Conservation (phyloP, 2,113 vertebrate genomes). For the Salminus brasiliensis region DNA sequence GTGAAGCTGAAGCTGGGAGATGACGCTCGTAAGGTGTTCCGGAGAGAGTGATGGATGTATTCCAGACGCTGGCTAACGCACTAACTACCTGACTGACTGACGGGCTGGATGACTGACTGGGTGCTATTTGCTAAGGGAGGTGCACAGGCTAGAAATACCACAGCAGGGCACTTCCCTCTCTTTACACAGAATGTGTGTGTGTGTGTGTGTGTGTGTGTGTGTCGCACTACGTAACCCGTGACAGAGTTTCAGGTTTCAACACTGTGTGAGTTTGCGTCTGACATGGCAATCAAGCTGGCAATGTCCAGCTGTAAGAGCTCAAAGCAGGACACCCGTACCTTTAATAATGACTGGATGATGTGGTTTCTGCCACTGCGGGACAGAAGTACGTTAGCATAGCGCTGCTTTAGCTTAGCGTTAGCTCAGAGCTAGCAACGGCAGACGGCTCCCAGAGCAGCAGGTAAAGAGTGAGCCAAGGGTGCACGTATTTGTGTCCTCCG, state of each 20-base stretch:
- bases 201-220: not conserved
- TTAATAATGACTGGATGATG: too few species aligned
- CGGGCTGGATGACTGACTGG: not conserved
- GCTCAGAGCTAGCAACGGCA: too few species aligned
- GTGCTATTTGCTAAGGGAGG: conserved; percentile 54
- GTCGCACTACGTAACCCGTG: not conserved
- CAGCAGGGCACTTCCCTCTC: conserved; percentile 34
- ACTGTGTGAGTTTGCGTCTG: not conserved
- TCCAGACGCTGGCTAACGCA: not conserved
- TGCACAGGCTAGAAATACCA: conserved; percentile 37
- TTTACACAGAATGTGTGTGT: conserved; percentile 24
- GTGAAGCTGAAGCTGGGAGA: not conserved
- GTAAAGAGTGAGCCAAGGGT: too few species aligned
- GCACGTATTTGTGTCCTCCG: too few species aligned
- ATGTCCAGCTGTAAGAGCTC: not conserved
- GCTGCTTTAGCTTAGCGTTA: too few species aligned
- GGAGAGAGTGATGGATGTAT: conserved; percentile 66
- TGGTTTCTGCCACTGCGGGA: too few species aligned
- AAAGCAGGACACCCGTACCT: not conserved
- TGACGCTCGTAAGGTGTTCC: conserved; percentile 63
- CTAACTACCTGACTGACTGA: conserved; percentile 2
- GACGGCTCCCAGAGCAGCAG: too few species aligned
- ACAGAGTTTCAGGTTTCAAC: conserved; percentile 13
- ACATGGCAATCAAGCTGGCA: not conserved
- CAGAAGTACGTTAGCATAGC: too few species aligned